Percentiles rank a stretch among this genome's conserved stretches.
Conservation (phyloP, 2,113 vertebrate genomes). For the Arothron firmamentum region DNA sequence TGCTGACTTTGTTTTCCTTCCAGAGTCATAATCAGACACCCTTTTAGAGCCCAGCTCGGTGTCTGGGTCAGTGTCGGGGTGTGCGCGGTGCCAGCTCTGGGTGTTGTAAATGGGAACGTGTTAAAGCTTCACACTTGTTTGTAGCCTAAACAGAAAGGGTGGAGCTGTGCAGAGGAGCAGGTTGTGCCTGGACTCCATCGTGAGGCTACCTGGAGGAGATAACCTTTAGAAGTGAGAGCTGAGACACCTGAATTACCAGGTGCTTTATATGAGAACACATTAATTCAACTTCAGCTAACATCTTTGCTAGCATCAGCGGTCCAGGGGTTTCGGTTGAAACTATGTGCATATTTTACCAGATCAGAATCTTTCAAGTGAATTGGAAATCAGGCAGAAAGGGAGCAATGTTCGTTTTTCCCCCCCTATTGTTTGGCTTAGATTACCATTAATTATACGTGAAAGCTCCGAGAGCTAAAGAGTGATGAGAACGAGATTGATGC, state of each 20-base stretch:
- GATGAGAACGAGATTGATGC: conserved; percentile 5
- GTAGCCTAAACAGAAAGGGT: background rate
- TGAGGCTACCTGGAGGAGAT: background rate
- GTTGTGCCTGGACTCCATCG: background rate
- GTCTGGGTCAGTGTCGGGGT: conserved; percentile 52
- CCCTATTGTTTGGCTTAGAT: background rate
- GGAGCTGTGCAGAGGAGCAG: background rate
- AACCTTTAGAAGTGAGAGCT: conserved; percentile 2
- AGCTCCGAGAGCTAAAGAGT: conserved; percentile 16
- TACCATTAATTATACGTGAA: conserved; percentile 10
- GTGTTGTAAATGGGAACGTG: conserved; percentile 4
- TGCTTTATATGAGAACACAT: too few relatives aligned
- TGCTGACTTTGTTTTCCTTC: conserved; percentile 50
- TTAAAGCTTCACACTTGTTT: conserved; percentile 10
- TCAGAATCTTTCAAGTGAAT: too few relatives aligned
- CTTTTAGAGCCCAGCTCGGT: conserved; percentile 25
- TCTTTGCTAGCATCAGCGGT: too few relatives aligned
- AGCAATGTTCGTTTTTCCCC: too few relatives aligned
- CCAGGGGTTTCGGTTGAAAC: too few relatives aligned
- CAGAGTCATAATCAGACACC: conserved; percentile 56
- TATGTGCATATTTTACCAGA: too few relatives aligned
- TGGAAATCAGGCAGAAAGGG: too few relatives aligned
- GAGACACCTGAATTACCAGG: conserved; percentile 10
- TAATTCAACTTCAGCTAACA: too few relatives aligned
- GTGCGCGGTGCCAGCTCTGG: conserved; percentile 32